These are phyloP conservation scores for Notarius lentiginosus DNA, from an alignment of 2,113 vertebrate genomes.

Conservation along the genomic window DNA sequence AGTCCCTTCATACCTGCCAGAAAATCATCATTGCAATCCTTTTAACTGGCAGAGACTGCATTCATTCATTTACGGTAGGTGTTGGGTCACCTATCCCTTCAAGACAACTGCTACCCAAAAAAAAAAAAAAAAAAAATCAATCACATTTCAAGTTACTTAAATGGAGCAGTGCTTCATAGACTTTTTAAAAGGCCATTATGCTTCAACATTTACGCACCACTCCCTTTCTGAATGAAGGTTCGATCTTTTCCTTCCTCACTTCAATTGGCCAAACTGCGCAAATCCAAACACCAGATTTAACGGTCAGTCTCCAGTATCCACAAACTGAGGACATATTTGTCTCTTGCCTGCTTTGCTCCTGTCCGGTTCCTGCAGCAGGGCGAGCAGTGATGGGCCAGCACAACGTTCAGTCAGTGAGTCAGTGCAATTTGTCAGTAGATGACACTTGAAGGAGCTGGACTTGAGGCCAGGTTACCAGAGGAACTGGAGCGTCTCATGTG, in stretches of 20 bases:
- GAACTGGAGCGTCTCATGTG: constrained; percentile 98
- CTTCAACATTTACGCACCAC: constrained; percentile 50
- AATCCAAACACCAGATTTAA: constrained; percentile 23
- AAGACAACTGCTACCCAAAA: constrained; percentile 60
- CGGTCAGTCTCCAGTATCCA: constrained; percentile 12
- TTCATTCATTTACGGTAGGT: constrained; percentile 57
- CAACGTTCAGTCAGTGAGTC: constrained; percentile 56
- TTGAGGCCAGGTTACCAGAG: constrained; percentile 91
- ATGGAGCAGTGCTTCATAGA: constrained; percentile 71
- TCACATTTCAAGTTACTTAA: constrained; percentile 71
- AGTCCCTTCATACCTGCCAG: constrained; percentile 65
- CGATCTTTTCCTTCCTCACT: constrained; percentile 9
- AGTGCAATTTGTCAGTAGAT: constrained; percentile 83
- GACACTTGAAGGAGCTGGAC: constrained; percentile 85
- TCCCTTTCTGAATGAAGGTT: constrained; percentile 28
- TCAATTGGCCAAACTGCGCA: background rate
- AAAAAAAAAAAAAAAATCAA: constrained; percentile 7
- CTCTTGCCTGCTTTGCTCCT: constrained; percentile 36
- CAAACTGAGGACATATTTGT: constrained; percentile 19
- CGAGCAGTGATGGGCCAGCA: constrained; percentile 64
- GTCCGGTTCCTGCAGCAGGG: constrained; percentile 66
- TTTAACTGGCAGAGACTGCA: constrained; percentile 60
- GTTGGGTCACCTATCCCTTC: constrained; percentile 62
- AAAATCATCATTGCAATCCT: constrained; percentile 49
- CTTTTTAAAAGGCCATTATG: constrained; percentile 59